A percentile compares a stretch with the other conserved stretches of the same genome.
Evolutionary conservation across 1,140 invertebrate species (phyloP).

Genomic region (Pachyrhynchus sulphureomaculatus): DNA sequence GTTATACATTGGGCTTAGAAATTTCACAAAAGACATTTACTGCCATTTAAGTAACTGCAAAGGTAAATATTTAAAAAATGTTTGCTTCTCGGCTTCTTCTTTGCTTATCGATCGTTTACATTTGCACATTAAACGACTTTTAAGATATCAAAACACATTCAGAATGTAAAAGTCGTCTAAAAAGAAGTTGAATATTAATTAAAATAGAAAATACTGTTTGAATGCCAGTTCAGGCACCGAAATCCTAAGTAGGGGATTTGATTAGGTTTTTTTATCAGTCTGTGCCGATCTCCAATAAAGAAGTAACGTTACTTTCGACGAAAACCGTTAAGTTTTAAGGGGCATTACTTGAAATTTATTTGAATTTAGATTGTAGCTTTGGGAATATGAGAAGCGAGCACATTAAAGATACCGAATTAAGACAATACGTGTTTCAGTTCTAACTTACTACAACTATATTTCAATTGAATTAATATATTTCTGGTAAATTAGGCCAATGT

Average conservation of each 20-base stretch:
- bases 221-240: slow-evolving; percentile 14
- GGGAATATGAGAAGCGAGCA: slow-evolving; percentile 33
- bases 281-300: slow-evolving; percentile 35
- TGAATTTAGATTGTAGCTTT: slow-evolving; percentile 34
- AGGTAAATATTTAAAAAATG: too few relatives aligned
- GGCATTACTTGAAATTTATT: slow-evolving; percentile 34
- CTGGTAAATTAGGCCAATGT: too few relatives aligned
- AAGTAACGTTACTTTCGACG: slow-evolving; percentile 33
- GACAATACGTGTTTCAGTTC: slow-evolving; percentile 28
- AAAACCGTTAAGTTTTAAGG: slow-evolving; percentile 35
- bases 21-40: too few relatives aligned
- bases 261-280: slow-evolving; percentile 35
- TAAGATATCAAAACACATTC: background rate
- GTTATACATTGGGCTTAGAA: too few relatives aligned
- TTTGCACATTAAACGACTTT: background rate
- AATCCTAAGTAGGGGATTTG: slow-evolving; percentile 29
- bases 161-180: slow-evolving; percentile 15
- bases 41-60: too few relatives aligned
- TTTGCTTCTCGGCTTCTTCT: too few relatives aligned
- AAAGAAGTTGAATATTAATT: slow-evolving; percentile 25
- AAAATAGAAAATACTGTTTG: slow-evolving; percentile 30
- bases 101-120: too few relatives aligned
- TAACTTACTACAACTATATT: too few relatives aligned
- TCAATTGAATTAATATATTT: too few relatives aligned
- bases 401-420: slow-evolving; percentile 30